Base-by-base conservation (phyloP, 1,140 invertebrate species). In the Theocolax elegans region DNA sequence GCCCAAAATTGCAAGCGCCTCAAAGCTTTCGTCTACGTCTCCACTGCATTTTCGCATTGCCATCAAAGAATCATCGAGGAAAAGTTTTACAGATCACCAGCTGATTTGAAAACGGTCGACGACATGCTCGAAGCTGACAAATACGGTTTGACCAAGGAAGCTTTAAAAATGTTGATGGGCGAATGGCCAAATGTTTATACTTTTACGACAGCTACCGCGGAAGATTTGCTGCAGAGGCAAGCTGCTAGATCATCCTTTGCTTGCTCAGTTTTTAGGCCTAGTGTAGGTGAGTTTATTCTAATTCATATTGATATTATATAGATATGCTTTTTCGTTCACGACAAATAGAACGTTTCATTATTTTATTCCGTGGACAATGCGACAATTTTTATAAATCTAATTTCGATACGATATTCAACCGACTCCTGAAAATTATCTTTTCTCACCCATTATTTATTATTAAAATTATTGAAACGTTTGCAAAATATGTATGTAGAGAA, bases 161-260 rank as follows among this genome's bases (percentile, higher is more conserved):
- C 75, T 77, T 25, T 84, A 74, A 21, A 81, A 76, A 71, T 78
- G 77, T 42, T 82, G 81, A 70, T 89, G 58, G 87, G 86, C 15
- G 78, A 87, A 15, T 88, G 88, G 85, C 86, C 87, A 6, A 91
- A 91, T 67, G 86, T 86, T 0, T 90, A 90, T 66, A 83, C 83
- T 0, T 90, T 89, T 81, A 88, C 88, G 13, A 91, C 90, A 80
- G 85, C 88, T 9, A 83, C 87, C 23, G 88, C 89, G 3, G 90
- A 91, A 80, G 83, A 88, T 72, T 73, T 90, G 15, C 82, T 91
- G 7, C 81, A 84, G 74, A 79, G 86, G 56, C 81, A 83, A 17
- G 83, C 82, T 13, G 85, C 80, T 67, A 80, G 78, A 71, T 76
- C 88, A 35, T 80, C 78, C 13, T 79, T 96, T 19, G 87, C 88